Percentiles rank a stretch among this genome's conserved stretches.
Evolutionary conservation across 1,140 invertebrate species (phyloP).

Genomic region (Aphidius gifuensis): DNA sequence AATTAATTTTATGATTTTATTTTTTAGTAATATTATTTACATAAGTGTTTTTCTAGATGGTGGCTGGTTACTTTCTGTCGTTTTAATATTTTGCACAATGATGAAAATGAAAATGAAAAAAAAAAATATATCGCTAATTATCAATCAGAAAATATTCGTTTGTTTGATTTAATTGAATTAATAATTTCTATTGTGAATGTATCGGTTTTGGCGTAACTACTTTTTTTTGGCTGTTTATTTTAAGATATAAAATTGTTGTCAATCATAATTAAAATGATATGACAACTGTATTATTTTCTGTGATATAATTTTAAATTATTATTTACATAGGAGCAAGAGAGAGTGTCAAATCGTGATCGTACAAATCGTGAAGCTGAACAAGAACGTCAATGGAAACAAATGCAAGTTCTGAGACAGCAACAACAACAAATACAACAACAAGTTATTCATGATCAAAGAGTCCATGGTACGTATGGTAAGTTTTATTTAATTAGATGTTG

Average conservation of each 20-base stretch:
- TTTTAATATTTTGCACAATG: conserved; percentile 30
- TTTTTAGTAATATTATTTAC: neutral
- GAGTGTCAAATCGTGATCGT: conserved; percentile 62
- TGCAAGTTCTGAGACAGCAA: conserved; percentile 76
- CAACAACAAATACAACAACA: conserved; percentile 79
- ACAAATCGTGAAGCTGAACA: conserved; percentile 75
- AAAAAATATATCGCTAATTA: neutral
- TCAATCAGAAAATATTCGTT: conserved; percentile 7
- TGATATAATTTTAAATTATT: conserved; percentile 20
- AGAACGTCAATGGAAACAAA: conserved; percentile 82
- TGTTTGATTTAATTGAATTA: conserved; percentile 32
- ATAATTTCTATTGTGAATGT: conserved; percentile 31
- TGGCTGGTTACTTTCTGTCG: conserved; percentile 40
- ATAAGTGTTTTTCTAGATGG: conserved; percentile 33
- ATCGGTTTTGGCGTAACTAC: conserved; percentile 26
- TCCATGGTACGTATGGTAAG: conserved; percentile 59
- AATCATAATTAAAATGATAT: conserved; percentile 29
- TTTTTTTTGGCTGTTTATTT: conserved; percentile 38
- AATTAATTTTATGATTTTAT: neutral
- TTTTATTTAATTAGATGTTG: conserved; percentile 6
- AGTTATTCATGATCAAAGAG: conserved; percentile 71
- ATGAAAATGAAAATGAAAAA: conserved; percentile 24
- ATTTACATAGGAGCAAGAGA: conserved; percentile 66
- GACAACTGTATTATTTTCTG: conserved; percentile 30
- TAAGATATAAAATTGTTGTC: conserved; percentile 38